Evolutionary conservation across 2,888 invertebrate genomes (phyloP).

Genomic region (Troglohyphantes excavatus): DNA sequence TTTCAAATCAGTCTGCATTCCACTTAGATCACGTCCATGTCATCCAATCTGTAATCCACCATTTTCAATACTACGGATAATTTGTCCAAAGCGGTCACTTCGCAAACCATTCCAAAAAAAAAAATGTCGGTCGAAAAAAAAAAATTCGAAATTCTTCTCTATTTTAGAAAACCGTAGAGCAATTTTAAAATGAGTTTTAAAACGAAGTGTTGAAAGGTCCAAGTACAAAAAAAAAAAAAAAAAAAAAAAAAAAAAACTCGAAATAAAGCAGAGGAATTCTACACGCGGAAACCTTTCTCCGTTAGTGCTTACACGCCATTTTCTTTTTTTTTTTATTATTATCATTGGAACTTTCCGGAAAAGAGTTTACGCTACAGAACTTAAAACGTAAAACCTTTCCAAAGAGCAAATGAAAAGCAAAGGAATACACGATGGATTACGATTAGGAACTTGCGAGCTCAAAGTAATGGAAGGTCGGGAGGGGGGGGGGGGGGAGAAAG

Average conservation of each 20-base stretch:
- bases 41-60: neutral
- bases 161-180: constrained; percentile 27
- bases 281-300: constrained; percentile 34
- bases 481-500: neutral
- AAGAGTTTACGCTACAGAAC: neutral
- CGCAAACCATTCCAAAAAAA: neutral
- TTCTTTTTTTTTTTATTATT: neutral
- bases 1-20: neutral
- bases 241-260: no score
- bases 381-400: constrained; percentile 9
- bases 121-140: no score
- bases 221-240: no score
- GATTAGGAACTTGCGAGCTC: constrained; percentile 48
- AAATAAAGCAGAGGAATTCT: constrained; percentile 1
- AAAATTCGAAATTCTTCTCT: constrained; percentile 21
- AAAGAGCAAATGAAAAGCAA: constrained; percentile 18
- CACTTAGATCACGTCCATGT: neutral
- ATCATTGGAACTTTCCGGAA: neutral
- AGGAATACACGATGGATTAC: constrained; percentile 50
- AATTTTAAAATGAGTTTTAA: constrained; percentile 66
- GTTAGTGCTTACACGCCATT: constrained; percentile 5
- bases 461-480: constrained; percentile 26
- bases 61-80: neutral
- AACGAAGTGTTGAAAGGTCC: neutral
- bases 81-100: neutral